A percentile compares a stretch with the other conserved stretches of the same genome.
phyloP scores from a whole-genome alignment of 2,797 vertebrate species.

The Australoheros facetus region DNA sequence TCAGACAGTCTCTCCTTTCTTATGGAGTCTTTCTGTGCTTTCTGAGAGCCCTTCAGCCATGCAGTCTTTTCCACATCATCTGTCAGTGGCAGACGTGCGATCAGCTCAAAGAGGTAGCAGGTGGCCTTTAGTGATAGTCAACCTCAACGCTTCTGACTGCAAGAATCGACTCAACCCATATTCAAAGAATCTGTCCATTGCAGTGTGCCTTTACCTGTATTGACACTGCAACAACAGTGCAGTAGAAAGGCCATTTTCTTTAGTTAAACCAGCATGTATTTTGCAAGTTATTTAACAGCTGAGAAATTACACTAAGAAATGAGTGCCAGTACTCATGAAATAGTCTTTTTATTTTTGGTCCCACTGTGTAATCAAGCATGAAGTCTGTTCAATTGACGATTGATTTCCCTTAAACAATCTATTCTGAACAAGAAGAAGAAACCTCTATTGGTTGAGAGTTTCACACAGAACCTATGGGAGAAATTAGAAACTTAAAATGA shows the following conservation, averaged over 20 bases:
- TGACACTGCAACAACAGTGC: constrained; percentile 36
- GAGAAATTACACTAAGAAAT: not conserved
- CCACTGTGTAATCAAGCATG: constrained; percentile 38
- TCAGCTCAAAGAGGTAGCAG: constrained; percentile 64
- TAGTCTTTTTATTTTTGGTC: constrained; percentile 10
- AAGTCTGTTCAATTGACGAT: constrained; percentile 33
- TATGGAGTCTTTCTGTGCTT: constrained; percentile 40
- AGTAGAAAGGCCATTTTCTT: constrained; percentile 46
- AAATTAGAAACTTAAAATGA: not conserved
- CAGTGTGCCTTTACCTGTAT: constrained; percentile 6
- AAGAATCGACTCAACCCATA: not conserved
- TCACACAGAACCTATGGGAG: not conserved
- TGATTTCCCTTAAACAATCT: not conserved
- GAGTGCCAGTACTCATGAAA: constrained; percentile 27
- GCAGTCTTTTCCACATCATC: constrained; percentile 65
- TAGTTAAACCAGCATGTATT: not conserved
- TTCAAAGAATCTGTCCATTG: constrained; percentile 5
- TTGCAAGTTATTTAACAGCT: constrained; percentile 17
- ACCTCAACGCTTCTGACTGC: constrained; percentile 31
- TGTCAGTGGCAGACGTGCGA: constrained; percentile 68
- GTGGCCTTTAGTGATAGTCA: constrained; percentile 60
- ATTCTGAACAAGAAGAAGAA: not conserved
- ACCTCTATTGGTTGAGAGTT: not conserved
- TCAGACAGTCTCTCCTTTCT: constrained; percentile 66
- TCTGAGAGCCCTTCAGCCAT: constrained; percentile 66